phyloP scores from a whole-genome alignment of 2,113 vertebrate species.

The Perognathus longimembris region DNA sequence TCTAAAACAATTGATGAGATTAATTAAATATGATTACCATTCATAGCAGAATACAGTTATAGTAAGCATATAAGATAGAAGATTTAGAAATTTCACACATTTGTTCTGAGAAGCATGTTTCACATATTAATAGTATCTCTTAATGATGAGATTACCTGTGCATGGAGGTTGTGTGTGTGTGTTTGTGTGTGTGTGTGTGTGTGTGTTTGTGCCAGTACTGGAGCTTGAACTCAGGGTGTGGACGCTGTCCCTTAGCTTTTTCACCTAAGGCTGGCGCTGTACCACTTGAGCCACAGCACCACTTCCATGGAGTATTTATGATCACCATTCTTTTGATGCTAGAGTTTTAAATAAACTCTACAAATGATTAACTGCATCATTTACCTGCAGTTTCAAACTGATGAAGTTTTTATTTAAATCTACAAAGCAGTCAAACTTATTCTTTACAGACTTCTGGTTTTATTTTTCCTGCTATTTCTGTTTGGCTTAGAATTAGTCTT shows the following conservation, averaged over 20 bases:
- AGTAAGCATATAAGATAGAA: not conserved
- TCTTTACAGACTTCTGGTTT: conserved; percentile 23
- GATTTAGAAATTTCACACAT: not conserved
- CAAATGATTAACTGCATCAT: not conserved
- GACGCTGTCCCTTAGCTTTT: no score
- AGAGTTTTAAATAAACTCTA: conserved; percentile 32
- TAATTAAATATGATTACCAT: not conserved
- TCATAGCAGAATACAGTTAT: not conserved
- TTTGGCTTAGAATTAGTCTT: not conserved
- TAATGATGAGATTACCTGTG: not conserved
- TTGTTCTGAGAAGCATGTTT: not conserved
- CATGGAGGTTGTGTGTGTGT: not conserved
- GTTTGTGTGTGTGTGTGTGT: no score
- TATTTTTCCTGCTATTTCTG: conserved; percentile 14
- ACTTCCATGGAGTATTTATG: not conserved
- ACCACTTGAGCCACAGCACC: no score
- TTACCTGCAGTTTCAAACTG: conserved; percentile 10
- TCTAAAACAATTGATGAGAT: conserved; percentile 25
- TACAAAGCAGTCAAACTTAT: not conserved
- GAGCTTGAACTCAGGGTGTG: no score
- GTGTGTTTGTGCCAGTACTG: no score
- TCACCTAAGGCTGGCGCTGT: no score
- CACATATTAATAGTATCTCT: not conserved
- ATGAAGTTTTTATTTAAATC: not conserved
- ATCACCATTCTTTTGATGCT: not conserved